Evolutionary conservation across 2,888 invertebrate species (phyloP).

Genomic region (Augiades crinisus): DNA sequence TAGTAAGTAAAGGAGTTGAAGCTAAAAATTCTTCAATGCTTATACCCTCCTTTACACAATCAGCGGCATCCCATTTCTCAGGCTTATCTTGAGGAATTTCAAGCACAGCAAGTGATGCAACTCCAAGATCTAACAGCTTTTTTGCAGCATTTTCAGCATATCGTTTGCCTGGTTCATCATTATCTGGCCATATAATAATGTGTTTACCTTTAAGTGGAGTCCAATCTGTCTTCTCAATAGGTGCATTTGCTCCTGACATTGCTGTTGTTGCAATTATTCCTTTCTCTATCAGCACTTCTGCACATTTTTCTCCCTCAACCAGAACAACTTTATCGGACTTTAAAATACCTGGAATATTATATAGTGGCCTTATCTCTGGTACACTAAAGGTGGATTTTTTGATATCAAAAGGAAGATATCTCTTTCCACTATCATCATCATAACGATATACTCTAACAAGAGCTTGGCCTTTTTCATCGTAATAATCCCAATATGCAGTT

Average conservation of each 20-base stretch:
- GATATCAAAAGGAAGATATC: slow-evolving; percentile 7
- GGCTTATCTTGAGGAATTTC: neutral
- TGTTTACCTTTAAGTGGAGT: slow-evolving; percentile 15
- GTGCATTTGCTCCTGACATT: slow-evolving; percentile 20
- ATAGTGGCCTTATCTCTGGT: slow-evolving; percentile 12
- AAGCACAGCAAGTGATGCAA: neutral
- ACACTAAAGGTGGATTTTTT: slow-evolving; percentile 1
- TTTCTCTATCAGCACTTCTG: slow-evolving; percentile 12
- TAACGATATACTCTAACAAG: slow-evolving; percentile 7
- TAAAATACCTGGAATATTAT: slow-evolving; percentile 9
- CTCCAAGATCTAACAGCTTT: slow-evolving; percentile 6
- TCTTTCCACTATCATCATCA: neutral
- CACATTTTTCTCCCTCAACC: slow-evolving; percentile 17
- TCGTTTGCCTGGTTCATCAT: slow-evolving; percentile 17
- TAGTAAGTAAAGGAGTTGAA: too few species aligned
- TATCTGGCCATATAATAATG: slow-evolving; percentile 21
- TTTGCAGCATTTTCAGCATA: slow-evolving; percentile 15
- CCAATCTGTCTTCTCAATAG: slow-evolving; percentile 19
- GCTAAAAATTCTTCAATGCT: neutral
- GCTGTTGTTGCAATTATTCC: slow-evolving; percentile 19
- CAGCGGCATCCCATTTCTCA: neutral
- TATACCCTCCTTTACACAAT: neutral
- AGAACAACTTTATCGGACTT: slow-evolving; percentile 12
- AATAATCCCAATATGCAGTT: neutral
- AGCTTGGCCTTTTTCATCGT: slow-evolving; percentile 2